These are phyloP conservation scores for Peromyscus maniculatus DNA, from an alignment of 2,113 vertebrate genomes.

Conservation along the genomic window DNA sequence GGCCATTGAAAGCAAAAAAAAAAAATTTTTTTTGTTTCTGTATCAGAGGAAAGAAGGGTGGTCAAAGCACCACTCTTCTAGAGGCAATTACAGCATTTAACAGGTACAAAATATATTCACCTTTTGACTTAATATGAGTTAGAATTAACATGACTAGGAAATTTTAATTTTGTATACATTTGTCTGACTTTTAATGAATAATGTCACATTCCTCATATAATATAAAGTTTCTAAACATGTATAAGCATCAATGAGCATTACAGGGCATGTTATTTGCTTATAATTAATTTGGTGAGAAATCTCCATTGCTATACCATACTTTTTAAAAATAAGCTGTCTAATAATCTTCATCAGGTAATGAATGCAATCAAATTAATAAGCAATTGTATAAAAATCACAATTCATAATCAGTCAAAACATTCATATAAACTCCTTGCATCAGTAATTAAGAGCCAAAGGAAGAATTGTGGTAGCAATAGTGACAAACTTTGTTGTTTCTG, in stretches of 20 bases:
- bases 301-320: not conserved
- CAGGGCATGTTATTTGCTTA: not conserved
- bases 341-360: not conserved
- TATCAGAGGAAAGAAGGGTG: not conserved
- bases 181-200: not conserved
- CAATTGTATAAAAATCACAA: not conserved
- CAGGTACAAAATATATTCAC: not conserved
- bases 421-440: not conserved
- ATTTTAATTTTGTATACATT: not conserved
- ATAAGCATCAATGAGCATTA: not conserved
- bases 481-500: not conserved
- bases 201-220: constrained; percentile 22
- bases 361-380: not conserved
- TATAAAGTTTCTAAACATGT: not conserved
- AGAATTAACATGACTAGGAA: not conserved
- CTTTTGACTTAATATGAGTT: not conserved
- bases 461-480: not conserved
- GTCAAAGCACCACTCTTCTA: not conserved
- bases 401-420: not conserved
- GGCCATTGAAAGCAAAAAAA: constrained; percentile 32
- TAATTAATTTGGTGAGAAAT: not conserved
- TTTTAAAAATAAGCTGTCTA: constrained; percentile 16
- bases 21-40: not conserved
- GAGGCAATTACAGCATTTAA: not conserved
- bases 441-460: not conserved